phyloP scores from a whole-genome alignment of 2,797 vertebrate species.

The Trematomus bernacchii region DNA sequence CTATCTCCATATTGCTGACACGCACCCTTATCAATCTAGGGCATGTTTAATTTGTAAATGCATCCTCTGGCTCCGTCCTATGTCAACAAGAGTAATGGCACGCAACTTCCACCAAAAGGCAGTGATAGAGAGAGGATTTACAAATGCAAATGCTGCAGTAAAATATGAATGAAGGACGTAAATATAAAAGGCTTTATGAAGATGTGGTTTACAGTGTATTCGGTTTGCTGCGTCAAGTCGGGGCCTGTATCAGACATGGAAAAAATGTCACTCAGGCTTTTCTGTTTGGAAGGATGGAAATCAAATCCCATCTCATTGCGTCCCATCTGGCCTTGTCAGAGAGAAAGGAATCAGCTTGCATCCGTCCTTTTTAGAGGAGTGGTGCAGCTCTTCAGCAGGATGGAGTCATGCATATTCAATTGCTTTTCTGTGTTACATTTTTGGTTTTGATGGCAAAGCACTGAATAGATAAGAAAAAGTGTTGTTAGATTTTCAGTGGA shows the following conservation, averaged over 20 bases:
- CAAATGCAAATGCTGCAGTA: constrained; percentile 13
- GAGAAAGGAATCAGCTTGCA: constrained; percentile 60
- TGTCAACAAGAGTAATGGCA: constrained; percentile 62
- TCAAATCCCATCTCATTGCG: constrained; percentile 55
- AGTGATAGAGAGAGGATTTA: constrained; percentile 12
- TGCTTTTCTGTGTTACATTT: constrained; percentile 17
- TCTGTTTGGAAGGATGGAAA: constrained; percentile 53
- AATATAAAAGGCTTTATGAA: constrained; percentile 5
- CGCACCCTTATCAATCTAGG: constrained; percentile 49
- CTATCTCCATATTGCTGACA: constrained; percentile 51
- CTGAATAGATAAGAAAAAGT: not conserved
- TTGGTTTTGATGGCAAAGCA: constrained; percentile 9
- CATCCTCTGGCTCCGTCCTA: constrained; percentile 42
- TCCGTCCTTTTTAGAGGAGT: constrained; percentile 53
- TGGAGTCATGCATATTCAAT: constrained; percentile 61
- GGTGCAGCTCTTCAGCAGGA: constrained; percentile 57
- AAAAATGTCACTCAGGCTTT: constrained; percentile 51
- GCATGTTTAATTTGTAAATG: constrained; percentile 73
- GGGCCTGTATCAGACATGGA: constrained; percentile 64
- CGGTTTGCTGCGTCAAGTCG: constrained; percentile 69
- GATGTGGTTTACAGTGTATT: constrained; percentile 40
- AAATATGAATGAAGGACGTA: not conserved
- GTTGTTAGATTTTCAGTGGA: not conserved
- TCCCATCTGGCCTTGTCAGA: constrained; percentile 69
- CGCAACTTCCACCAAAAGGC: constrained; percentile 20